Evolutionary conservation across 2,113 vertebrate genomes (phyloP), one percentile per base, ranked within the genome.

Genomic region (Tragelaphus buxtoni): DNA sequence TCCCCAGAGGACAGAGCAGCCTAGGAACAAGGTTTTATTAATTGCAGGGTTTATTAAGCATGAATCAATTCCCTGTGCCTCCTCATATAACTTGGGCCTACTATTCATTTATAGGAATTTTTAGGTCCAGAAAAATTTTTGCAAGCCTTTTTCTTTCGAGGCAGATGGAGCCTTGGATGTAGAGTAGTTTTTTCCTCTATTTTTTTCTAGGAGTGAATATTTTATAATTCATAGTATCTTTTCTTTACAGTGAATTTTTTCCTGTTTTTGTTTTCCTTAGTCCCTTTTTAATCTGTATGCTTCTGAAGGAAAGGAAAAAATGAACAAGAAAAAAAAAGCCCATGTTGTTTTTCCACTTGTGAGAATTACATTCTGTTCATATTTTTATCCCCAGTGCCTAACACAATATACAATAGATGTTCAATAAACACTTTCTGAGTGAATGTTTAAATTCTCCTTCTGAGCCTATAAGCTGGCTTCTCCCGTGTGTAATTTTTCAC

Each of bases 21-120:
- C 85, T 81, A 97, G 95, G 69, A 98, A 98, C 94, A 96, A 94
- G 81, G 51, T 94, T 97, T 97, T 97, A 98, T 98, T 97, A 98
- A 98, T 97, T 98, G 96, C 95, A 97, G 94, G 92, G 90, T 97
- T 98, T 98, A 98, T 98, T 98, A 98, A 96, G 90, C 97, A 98
- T 95, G 96, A 97, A 96, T 98, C 96, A 96, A 94, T 97, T 95
- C 85, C 51, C 90, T 88, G 32, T 84, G 77, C 35, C 17, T 92
- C 90, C 63, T 88, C 90, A 85, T 95, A 97, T 92, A 96, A 90
- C 90, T 88, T 92, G 76, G 86, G 49, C 65, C 95, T 88, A 60
- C 84, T 89, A 80, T 89, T 96, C 95, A 91, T 88, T 95, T 97
- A 95, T 77, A 63, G 58, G 45, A 96, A 79, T 85, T 94, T 96